Evolutionary conservation across 1,140 invertebrate genomes (phyloP).

Genomic region (Drosophila santomea): DNA sequence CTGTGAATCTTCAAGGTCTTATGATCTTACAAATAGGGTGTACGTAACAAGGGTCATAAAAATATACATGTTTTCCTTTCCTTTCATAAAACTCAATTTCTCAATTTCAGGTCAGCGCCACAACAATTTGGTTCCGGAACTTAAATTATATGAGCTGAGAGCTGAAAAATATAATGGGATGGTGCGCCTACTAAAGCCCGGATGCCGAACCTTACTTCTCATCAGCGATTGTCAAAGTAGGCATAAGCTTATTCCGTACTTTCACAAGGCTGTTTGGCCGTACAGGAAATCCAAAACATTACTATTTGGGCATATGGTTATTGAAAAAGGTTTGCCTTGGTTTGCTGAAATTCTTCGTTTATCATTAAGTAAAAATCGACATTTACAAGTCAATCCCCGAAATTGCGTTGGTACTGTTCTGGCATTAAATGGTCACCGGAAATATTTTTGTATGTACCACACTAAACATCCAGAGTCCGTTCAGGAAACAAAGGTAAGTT

Average conservation of each 20-base stretch:
- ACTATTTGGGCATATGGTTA: constrained; percentile 95
- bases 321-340: constrained; percentile 96
- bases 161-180: constrained; percentile 98
- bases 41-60: no score
- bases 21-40: no score
- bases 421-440: constrained; percentile 96
- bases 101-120: constrained; percentile 38
- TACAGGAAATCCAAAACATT: constrained; percentile 98
- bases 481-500: constrained; percentile 86
- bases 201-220: constrained; percentile 96
- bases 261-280: constrained; percentile 97
- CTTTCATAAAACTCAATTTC: no score
- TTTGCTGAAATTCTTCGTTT: constrained; percentile 95
- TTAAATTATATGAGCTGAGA: constrained; percentile 95
- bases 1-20: no score
- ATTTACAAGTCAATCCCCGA: constrained; percentile 96
- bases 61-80: no score
- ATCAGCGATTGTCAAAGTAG: constrained; percentile 95
- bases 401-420: constrained; percentile 99
- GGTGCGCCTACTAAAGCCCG: constrained; percentile 96
- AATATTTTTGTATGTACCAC: constrained; percentile 99
- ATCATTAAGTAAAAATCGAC: constrained; percentile 91
- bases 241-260: constrained; percentile 93
- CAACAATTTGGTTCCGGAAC: constrained; percentile 85
- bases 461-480: constrained; percentile 91